These are phyloP conservation scores for Sylvilagus bachmani DNA, from an alignment of 2,113 vertebrate species.

Conservation along the genomic window DNA sequence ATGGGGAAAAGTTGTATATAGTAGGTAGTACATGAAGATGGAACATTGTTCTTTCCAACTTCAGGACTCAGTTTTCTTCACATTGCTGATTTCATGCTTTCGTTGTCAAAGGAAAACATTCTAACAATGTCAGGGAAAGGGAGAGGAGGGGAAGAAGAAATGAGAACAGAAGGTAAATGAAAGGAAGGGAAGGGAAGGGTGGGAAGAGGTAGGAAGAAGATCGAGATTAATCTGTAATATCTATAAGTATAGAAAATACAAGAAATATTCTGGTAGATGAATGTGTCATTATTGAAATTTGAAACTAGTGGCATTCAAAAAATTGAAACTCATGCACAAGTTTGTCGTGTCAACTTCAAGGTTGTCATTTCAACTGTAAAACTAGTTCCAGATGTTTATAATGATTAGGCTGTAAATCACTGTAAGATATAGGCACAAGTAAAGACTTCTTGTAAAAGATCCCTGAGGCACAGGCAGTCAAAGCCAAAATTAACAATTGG, in stretches of 20 bases:
- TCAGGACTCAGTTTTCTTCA: not conserved
- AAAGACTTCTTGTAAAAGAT: too few species aligned
- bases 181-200: too few species aligned
- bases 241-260: not conserved
- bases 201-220: not conserved
- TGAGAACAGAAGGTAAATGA: too few species aligned
- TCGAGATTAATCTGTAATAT: not conserved
- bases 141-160: too few species aligned
- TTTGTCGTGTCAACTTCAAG: not conserved
- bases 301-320: not conserved
- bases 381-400: not conserved
- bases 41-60: not conserved
- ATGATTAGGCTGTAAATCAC: not conserved
- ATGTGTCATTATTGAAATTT: not conserved
- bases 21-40: not conserved
- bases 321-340: not conserved
- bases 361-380: not conserved
- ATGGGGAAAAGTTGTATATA: not conserved
- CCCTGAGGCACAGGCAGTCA: too few species aligned
- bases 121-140: too few species aligned
- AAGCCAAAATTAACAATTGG: too few species aligned
- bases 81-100: not conserved
- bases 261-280: not conserved
- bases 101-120: not conserved
- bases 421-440: too few species aligned